Evolutionary conservation across 2,888 invertebrate genomes (phyloP), one percentile per base, ranked within the genome.

Genomic region (Luperina nickerlii): DNA sequence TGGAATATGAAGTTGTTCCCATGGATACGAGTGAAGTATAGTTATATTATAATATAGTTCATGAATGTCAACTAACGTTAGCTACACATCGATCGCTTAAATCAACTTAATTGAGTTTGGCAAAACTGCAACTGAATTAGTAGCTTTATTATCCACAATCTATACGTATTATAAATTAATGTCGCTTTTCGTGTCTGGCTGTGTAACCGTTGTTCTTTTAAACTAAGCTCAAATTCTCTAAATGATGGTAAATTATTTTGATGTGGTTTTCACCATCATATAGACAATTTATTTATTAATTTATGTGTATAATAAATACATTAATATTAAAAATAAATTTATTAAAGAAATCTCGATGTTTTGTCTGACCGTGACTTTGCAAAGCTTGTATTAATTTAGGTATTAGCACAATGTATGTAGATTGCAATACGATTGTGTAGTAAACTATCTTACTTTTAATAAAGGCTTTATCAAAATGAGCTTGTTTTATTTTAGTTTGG

Each of bases 401-500:
- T 54, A 11, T 62, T 62, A 54, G 62, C 67, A 78, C 84, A 83
- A 45, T 78, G 42, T 42, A 42, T 42, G 27, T 62, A 83, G 66
- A 67, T 62, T 67, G 32, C 51, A 77, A 83, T 67, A 54, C 42
- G 83, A 62, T 68, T 65, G n/a, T 67, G 24, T 38, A 60, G n/a
- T 45, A 15, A 18, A 11, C 11, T 48, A 20, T 11, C 0, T 45
- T n/a, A 27, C 13, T 76, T 82, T 57, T 15, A 80, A 67, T 80
- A 80, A 83, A 80, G 0, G 60, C 84, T 80, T 62, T 83, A 45
- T 48, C 9, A 62, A 62, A 83, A 77, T 11, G 0, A 45, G 11
- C 32, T 60, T 0, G 42, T 79, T n/a, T 78, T 48, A 13, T 51
- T 83, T 65, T 27, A 32, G 20, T 15, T 32, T 32, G 11, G 1